Conservation (phyloP, 2,797 vertebrate species). For the Enteromius unitaeniatus region DNA sequence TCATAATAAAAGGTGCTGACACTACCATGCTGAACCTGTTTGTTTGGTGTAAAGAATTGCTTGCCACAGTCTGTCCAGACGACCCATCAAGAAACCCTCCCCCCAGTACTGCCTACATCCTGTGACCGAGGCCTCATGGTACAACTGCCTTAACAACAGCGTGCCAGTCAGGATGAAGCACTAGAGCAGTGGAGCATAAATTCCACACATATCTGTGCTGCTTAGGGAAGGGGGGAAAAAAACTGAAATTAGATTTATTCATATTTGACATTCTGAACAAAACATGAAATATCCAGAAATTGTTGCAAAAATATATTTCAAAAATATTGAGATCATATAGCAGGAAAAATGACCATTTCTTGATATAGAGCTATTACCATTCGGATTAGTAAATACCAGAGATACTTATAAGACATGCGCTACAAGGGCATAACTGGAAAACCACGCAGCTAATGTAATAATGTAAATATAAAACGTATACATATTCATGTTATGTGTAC, state of each 20-base stretch:
- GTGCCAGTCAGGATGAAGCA: conserved; percentile 29
- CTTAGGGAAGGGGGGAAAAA: neutral
- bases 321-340: conserved; percentile 2
- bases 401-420: conserved; percentile 26
- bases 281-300: neutral
- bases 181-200: conserved; percentile 20
- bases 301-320: neutral
- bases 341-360: neutral
- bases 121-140: neutral
- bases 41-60: conserved; percentile 56
- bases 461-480: neutral
- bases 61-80: conserved; percentile 8
- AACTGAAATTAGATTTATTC: neutral
- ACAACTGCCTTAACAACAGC: conserved; percentile 29
- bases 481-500: neutral
- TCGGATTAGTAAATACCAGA: conserved; percentile 30
- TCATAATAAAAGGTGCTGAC: conserved; percentile 53
- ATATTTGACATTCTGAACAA: neutral
- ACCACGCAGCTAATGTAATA: neutral
- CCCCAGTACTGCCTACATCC: conserved; percentile 7
- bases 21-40: conserved; percentile 61
- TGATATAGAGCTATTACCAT: conserved; percentile 34
- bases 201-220: conserved; percentile 52
- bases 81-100: neutral
- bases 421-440: neutral